These are phyloP conservation scores for Prostheceraeus crozeri DNA, from an alignment of 2,888 invertebrate genomes.

Conservation along the genomic window DNA sequence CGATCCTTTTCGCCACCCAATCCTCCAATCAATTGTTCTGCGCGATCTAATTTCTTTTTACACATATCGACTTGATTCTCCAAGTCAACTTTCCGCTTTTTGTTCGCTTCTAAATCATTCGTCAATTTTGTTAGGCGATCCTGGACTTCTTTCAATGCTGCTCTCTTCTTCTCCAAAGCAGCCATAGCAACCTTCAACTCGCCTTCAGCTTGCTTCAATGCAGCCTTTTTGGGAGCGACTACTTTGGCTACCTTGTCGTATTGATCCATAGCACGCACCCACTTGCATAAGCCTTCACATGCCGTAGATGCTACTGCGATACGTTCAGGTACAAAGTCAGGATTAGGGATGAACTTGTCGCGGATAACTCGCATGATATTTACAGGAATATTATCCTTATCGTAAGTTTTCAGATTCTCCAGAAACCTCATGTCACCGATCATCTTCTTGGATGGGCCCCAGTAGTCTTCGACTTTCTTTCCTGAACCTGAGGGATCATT, in stretches of 20 bases:
- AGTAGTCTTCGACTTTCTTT: conserved; percentile 57
- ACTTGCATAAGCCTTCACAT: conserved; percentile 67
- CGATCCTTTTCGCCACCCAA: conserved; percentile 57
- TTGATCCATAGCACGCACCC: conserved; percentile 57
- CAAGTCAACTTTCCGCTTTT: conserved; percentile 55
- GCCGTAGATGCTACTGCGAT: conserved; percentile 77
- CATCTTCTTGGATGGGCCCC: conserved; percentile 56
- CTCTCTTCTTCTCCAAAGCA: conserved; percentile 56
- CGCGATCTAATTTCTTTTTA: conserved; percentile 56
- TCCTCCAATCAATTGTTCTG: conserved; percentile 57
- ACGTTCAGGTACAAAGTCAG: conserved; percentile 83
- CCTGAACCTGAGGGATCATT: conserved; percentile 56
- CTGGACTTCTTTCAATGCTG: conserved; percentile 56
- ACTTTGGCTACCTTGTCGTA: conserved; percentile 58
- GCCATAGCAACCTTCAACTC: conserved; percentile 55
- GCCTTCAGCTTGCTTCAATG: conserved; percentile 54
- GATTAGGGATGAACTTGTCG: conserved; percentile 63
- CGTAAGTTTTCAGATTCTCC: conserved; percentile 52
- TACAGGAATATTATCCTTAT: conserved; percentile 56
- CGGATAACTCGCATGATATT: conserved; percentile 54
- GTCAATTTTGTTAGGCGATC: conserved; percentile 56
- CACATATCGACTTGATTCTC: conserved; percentile 55
- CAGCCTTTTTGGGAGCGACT: conserved; percentile 58
- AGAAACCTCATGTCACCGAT: conserved; percentile 57
- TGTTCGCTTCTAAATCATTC: conserved; percentile 54